phyloP scores from a whole-genome alignment of 2,113 vertebrate genomes.

The Crocuta crocuta region DNA sequence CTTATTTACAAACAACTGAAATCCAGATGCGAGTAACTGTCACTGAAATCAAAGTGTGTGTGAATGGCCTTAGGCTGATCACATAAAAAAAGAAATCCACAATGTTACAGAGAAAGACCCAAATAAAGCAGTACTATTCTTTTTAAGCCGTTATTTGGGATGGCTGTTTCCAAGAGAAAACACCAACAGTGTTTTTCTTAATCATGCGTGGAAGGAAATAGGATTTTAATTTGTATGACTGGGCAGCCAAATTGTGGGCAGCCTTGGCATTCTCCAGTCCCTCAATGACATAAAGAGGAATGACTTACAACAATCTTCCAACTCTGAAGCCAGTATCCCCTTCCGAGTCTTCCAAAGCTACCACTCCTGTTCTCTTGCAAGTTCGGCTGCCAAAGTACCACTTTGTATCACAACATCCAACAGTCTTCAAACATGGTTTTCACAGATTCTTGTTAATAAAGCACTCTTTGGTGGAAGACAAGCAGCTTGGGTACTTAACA shows the following conservation, averaged over 20 bases:
- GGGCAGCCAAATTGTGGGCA: background rate
- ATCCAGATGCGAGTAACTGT: background rate
- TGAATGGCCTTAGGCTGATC: background rate
- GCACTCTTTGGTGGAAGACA: constrained; percentile 86
- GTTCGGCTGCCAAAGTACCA: constrained; percentile 34
- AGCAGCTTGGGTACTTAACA: constrained; percentile 78
- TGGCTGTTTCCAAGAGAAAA: background rate
- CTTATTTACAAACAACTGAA: constrained; percentile 29
- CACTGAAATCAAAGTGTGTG: background rate
- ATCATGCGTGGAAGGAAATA: background rate
- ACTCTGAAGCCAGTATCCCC: background rate
- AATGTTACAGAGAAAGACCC: background rate
- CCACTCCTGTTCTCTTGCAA: background rate
- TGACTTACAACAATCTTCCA: background rate
- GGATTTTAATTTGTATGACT: background rate
- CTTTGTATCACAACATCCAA: constrained; percentile 36
- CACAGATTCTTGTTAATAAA: constrained; percentile 81
- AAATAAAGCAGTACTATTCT: background rate
- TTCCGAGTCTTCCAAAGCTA: constrained; percentile 11
- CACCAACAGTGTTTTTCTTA: background rate
- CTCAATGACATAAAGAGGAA: background rate
- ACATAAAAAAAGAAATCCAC: background rate
- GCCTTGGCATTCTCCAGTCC: background rate
- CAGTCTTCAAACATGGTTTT: constrained; percentile 30
- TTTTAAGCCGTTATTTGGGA: background rate